Percentiles rank a stretch among this genome's conserved stretches.
Conservation (phyloP, 2,888 invertebrate genomes). For the Plebejus argus region DNA sequence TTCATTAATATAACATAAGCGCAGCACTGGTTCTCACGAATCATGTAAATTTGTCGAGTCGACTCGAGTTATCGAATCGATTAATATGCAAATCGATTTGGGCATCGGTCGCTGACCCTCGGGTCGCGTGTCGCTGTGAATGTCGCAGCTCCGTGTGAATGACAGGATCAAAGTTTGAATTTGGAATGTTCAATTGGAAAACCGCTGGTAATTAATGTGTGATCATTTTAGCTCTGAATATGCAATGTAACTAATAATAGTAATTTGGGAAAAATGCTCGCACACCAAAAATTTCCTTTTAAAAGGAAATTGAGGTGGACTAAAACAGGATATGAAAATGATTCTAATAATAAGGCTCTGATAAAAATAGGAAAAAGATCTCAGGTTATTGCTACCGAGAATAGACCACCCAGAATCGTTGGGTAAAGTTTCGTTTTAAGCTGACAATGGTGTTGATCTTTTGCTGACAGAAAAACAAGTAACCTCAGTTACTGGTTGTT, state of each 20-base stretch:
- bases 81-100: conserved; percentile 78
- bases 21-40: conserved; percentile 77
- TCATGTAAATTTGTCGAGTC: conserved; percentile 80
- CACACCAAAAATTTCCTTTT: no score
- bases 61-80: conserved; percentile 80
- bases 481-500: no score
- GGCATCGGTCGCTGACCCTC: conserved; percentile 77
- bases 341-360: no score
- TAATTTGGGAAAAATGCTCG: no score
- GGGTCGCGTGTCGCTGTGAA: conserved; percentile 73
- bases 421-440: no score
- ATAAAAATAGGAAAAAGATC: no score
- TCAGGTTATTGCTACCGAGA: no score
- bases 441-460: no score
- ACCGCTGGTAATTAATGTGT: neutral
- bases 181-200: neutral
- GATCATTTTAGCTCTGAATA: neutral
- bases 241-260: neutral
- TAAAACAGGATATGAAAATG: no score
- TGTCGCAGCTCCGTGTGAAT: conserved; percentile 89
- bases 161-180: conserved; percentile 7
- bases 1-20: conserved; percentile 81
- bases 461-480: no score
- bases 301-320: no score
- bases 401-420: no score